phyloP scores from a whole-genome alignment of 2,113 vertebrate species.

The Muscicapa adusta region DNA sequence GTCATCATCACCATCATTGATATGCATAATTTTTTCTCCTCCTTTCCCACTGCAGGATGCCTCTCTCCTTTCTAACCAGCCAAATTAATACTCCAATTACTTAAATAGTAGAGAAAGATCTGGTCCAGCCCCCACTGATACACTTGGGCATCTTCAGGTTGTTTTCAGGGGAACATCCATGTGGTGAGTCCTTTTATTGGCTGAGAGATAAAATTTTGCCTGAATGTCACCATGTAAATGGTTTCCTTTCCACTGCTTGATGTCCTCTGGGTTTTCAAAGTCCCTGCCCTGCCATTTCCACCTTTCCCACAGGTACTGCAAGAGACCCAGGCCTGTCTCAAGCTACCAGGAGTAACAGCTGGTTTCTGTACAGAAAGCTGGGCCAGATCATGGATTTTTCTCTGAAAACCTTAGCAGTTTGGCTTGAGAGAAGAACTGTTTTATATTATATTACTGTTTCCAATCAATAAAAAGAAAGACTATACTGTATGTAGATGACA shows the following conservation, averaged over 20 bases:
- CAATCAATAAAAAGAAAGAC: constrained; percentile 1
- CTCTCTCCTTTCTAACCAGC: neutral
- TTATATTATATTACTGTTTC: neutral
- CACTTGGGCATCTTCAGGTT: neutral
- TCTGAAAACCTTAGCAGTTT: neutral
- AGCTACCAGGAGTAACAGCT: neutral
- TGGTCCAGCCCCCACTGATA: neutral
- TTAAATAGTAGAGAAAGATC: neutral
- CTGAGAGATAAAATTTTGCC: neutral
- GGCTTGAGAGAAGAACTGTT: neutral
- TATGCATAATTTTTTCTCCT: neutral
- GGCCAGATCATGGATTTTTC: neutral
- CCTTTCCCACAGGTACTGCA: neutral
- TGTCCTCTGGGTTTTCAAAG: neutral
- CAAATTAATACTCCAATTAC: neutral
- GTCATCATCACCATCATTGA: neutral
- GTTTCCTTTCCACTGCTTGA: neutral
- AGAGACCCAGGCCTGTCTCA: neutral
- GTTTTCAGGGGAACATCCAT: neutral
- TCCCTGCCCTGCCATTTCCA: neutral
- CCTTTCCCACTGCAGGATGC: neutral
- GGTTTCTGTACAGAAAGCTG: neutral
- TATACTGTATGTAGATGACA: neutral
- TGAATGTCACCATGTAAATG: neutral
- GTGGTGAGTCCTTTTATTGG: neutral